phyloP scores from a whole-genome alignment of 2,113 vertebrate species.

The Onychostoma macrolepis region DNA sequence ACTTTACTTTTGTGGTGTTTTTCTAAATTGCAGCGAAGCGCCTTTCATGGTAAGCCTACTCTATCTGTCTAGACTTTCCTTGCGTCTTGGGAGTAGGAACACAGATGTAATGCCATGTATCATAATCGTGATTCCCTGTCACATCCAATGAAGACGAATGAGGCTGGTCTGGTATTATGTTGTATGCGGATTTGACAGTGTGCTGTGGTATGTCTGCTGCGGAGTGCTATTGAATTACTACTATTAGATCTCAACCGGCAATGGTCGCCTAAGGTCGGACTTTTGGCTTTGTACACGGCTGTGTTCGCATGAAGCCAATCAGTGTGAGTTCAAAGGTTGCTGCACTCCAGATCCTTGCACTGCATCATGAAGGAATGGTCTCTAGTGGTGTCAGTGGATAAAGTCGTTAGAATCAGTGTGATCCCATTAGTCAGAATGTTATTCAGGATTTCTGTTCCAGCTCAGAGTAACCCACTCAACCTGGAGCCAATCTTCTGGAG shows the following conservation, averaged over 20 bases:
- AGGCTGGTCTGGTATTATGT: conserved; percentile 34
- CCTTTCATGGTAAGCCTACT: conserved; percentile 44
- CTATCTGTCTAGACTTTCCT: conserved; percentile 54
- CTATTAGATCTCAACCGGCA: not conserved
- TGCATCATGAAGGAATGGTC: conserved; percentile 25
- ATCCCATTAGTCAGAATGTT: conserved; percentile 59
- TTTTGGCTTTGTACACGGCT: conserved; percentile 9
- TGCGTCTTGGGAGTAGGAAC: conserved; percentile 61
- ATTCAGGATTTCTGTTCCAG: conserved; percentile 63
- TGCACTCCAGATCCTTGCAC: conserved; percentile 49
- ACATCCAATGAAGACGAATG: conserved; percentile 61
- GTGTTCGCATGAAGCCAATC: conserved; percentile 42
- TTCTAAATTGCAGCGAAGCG: not conserved
- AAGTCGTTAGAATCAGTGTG: conserved; percentile 40
- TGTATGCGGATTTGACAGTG: conserved; percentile 25
- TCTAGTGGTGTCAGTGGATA: conserved; percentile 35
- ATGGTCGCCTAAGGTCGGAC: not conserved
- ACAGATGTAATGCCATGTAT: conserved; percentile 49
- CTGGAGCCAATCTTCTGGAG: conserved; percentile 67
- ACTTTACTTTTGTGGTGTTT: conserved; percentile 55
- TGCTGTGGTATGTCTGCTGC: conserved; percentile 19
- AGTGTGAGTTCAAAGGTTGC: conserved; percentile 53
- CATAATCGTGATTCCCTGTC: conserved; percentile 51
- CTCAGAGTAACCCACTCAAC: conserved; percentile 60
- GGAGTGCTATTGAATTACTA: conserved; percentile 36